Percentiles rank a stretch among this genome's conserved stretches.
Evolutionary conservation across 2,888 invertebrate species (phyloP).

Genomic region (Drosophila differens): DNA sequence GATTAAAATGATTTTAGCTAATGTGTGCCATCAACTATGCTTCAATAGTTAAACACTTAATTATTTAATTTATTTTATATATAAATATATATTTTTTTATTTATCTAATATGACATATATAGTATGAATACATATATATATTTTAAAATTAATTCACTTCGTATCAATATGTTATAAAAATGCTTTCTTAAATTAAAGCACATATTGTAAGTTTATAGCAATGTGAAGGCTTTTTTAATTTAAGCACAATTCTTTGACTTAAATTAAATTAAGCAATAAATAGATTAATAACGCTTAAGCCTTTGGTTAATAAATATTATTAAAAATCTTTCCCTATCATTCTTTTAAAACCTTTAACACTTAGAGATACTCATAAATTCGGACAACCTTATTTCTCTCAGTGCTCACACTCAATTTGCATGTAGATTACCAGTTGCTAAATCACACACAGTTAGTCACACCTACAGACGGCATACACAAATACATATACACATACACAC

Average conservation of each 20-base stretch:
- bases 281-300: too few species aligned
- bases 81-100: too few species aligned
- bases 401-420: slow-evolving; percentile 70
- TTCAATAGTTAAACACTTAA: background rate
- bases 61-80: too few species aligned
- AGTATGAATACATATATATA: too few species aligned
- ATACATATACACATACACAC: slow-evolving; percentile 1
- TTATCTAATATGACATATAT: too few species aligned
- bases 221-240: too few species aligned
- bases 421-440: slow-evolving; percentile 55
- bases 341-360: background rate
- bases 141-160: too few species aligned
- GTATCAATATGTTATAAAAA: background rate
- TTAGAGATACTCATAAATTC: background rate
- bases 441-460: slow-evolving; percentile 32
- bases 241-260: background rate
- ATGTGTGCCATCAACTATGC: background rate
- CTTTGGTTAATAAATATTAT: background rate
- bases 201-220: background rate
- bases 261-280: too few species aligned
- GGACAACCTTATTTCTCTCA: slow-evolving; percentile 23
- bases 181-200: too few species aligned
- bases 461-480: slow-evolving; percentile 4
- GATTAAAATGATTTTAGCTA: background rate
- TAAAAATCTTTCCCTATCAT: background rate